phyloP scores from a whole-genome alignment of 2,888 invertebrate species.

The Calameuta idolon region DNA sequence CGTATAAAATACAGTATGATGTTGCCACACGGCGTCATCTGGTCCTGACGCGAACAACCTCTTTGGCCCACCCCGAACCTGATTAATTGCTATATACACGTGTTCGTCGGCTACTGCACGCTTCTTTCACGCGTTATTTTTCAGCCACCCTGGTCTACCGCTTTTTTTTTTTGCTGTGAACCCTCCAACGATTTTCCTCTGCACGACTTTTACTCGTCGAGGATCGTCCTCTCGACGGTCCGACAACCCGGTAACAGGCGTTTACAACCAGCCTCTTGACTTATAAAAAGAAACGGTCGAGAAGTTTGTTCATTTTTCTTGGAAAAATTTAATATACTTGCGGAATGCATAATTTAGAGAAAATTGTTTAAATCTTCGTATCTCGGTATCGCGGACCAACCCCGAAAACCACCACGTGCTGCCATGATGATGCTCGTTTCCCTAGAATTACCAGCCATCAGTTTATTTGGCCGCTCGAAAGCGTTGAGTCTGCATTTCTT shows the following conservation, averaged over 20 bases:
- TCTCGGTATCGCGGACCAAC: no score
- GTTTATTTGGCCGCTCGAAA: no score
- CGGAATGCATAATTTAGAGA: conserved; percentile 59
- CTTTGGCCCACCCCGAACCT: conserved; percentile 47
- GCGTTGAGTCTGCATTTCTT: no score
- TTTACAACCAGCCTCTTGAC: no score
- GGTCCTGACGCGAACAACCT: conserved; percentile 55
- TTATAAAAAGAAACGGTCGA: no score
- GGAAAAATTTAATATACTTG: conserved; percentile 49
- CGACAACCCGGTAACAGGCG: no score
- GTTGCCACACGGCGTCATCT: conserved; percentile 54
- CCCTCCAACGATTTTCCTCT: conserved; percentile 6
- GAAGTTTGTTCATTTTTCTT: no score
- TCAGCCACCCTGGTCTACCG: conserved; percentile 19
- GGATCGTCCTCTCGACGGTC: conserved; percentile 25
- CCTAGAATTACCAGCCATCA: no score
- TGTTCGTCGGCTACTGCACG: conserved; percentile 32
- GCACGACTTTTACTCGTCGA: conserved; percentile 10
- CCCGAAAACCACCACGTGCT: no score
- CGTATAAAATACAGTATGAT: conserved; percentile 55
- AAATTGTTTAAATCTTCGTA: conserved; percentile 47
- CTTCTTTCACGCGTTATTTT: conserved; percentile 20
- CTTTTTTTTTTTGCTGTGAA: conserved; percentile 19
- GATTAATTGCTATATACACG: conserved; percentile 54
- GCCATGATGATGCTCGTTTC: no score